Evolutionary conservation across 2,888 invertebrate genomes (phyloP), one percentile per base, ranked within the genome.

Genomic region (Cepaea hortensis): DNA sequence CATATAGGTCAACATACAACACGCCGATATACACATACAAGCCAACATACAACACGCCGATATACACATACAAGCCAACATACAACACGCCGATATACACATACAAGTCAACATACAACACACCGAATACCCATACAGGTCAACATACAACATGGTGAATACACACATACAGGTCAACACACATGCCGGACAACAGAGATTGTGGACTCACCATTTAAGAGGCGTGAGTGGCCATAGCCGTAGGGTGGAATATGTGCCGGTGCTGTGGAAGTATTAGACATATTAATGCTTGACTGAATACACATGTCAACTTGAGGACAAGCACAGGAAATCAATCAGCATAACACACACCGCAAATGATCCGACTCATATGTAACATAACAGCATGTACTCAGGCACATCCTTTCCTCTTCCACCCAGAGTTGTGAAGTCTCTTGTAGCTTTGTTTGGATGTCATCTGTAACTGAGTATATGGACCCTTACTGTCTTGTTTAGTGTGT

Each of bases 131-230:
- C 0, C 55, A 55, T 55, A 55, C 55, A 55, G 3, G 11, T 6
- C 55, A 55, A 55, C 55, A 55, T 9, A 55, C 55, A 55, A 20
- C 4, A 4, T 35, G 62, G 48, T 9, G 70, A 3, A 48, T 68
- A 48, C 65, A 80, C 3, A 46, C 35, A 46, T 7, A 46, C n/a
- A 48, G 50, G 20, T 35, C 35, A 35, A 35, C 35, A 55, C 35
- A 50, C 13, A 79, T 55, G 11, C 55, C 23, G 23, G 18, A 23
- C 35, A 75, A 35, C 18, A 65, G 5, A 68, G 48, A n/a, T n/a
- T 48, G 9, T 20, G 20, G 11, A 73, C 83, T 83, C 23, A 83
- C 83, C 83, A 83, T 83, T 83, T 83, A 83, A 61, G 83, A 73
- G 35, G 7, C 35, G 23, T 15, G 83, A 73, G 18, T 75, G 72